Evolutionary conservation across 1,140 invertebrate genomes (phyloP).

Genomic region (Brachionus rubens): DNA sequence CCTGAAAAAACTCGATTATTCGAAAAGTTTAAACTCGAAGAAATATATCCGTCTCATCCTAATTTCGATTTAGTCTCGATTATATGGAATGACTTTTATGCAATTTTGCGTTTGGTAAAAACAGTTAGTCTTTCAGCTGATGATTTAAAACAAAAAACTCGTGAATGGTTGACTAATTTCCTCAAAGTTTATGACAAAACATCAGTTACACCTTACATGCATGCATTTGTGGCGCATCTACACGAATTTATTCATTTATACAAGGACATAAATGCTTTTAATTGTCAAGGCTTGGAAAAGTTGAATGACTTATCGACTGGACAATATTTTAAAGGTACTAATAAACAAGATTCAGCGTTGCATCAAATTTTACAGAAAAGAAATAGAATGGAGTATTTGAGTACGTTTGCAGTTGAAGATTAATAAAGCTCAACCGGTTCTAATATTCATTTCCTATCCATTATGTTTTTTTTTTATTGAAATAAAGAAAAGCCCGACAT

Average conservation of each 20-base stretch:
- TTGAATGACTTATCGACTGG: conserved; percentile 31
- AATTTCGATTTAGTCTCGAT: neutral
- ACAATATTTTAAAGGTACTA: conserved; percentile 39
- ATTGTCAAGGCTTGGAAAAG: conserved; percentile 45
- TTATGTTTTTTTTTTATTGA: no score
- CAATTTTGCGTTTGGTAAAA: neutral
- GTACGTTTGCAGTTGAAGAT: neutral
- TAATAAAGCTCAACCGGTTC: no score
- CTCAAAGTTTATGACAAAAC: conserved; percentile 1
- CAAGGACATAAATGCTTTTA: conserved; percentile 43
- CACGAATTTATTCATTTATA: conserved; percentile 42
- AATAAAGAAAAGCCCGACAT: no score
- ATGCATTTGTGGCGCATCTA: conserved; percentile 16
- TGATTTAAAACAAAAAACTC: neutral
- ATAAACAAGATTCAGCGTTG: conserved; percentile 2
- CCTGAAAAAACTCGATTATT: conserved; percentile 21
- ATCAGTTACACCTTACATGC: conserved; percentile 27
- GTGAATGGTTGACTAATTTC: neutral
- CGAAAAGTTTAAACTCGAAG: neutral
- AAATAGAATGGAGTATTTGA: conserved; percentile 42
- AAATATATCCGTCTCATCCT: neutral
- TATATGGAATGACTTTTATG: conserved; percentile 39
- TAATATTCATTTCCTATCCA: no score
- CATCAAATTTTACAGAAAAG: conserved; percentile 23
- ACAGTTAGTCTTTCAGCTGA: neutral